A percentile compares a stretch with the other conserved stretches of the same genome.
Evolutionary conservation across 1,140 invertebrate species (phyloP).

Genomic region (Penaeus japonicus): DNA sequence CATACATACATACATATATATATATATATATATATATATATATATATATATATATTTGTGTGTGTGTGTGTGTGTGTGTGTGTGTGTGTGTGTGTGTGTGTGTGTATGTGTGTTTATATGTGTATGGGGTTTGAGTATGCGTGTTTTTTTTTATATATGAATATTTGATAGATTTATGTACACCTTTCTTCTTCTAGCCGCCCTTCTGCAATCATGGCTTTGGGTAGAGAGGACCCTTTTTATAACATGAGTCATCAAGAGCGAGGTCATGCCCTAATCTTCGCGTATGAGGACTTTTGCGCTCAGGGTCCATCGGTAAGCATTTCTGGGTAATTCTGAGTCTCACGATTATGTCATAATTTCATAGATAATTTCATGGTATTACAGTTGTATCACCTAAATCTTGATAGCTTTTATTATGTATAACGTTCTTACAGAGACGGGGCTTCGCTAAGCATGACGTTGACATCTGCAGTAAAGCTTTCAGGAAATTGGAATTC

Average conservation of each 20-base stretch:
- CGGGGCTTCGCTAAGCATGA: constrained; percentile 14
- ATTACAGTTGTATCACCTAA: neutral
- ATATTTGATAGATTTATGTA: too few relatives aligned
- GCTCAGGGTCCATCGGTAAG: neutral
- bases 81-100: too few relatives aligned
- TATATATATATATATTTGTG: too few relatives aligned
- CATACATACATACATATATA: too few relatives aligned
- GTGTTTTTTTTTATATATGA: too few relatives aligned
- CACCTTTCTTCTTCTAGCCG: neutral
- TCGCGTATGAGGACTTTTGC: neutral
- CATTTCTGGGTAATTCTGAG: neutral
- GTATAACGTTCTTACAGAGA: neutral
- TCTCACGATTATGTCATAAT: neutral
- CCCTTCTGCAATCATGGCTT: neutral
- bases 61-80: too few relatives aligned
- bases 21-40: too few relatives aligned
- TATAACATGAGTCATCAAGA: constrained; percentile 7
- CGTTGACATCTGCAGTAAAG: neutral
- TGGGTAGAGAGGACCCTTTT: neutral
- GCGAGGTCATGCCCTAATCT: neutral
- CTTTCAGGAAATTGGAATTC: neutral
- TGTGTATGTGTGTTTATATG: too few relatives aligned
- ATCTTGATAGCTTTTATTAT: too few relatives aligned
- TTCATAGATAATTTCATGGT: neutral
- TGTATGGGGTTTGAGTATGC: too few relatives aligned